Evolutionary conservation across 92 coral and sea anemone genomes (phyloP).

Genomic region (Bergia puertoricense): DNA sequence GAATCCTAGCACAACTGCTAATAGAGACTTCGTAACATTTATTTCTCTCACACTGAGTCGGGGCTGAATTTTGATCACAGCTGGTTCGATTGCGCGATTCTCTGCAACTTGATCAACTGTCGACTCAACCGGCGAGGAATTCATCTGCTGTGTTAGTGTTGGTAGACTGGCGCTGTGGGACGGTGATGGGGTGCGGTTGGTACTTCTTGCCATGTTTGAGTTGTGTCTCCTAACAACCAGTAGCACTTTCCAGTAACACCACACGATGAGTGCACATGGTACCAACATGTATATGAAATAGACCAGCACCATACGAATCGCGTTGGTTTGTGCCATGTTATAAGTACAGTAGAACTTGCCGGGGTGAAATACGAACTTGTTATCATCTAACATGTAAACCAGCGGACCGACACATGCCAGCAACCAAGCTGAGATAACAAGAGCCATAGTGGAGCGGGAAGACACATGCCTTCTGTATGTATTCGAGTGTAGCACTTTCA

Average conservation of each 20-base stretch:
- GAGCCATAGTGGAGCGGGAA: conserved; percentile 36
- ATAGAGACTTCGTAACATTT: conserved; percentile 32
- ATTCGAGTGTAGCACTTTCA: conserved; percentile 61
- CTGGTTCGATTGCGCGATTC: not conserved
- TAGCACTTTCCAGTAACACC: conserved; percentile 70
- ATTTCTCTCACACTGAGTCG: conserved; percentile 26
- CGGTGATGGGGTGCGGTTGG: not conserved
- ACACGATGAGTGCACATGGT: conserved; percentile 61
- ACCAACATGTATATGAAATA: conserved; percentile 50
- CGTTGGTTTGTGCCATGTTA: conserved; percentile 35
- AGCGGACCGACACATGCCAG: conserved; percentile 56
- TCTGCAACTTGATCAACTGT: not conserved
- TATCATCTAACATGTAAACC: conserved; percentile 42
- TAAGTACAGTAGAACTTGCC: conserved; percentile 69
- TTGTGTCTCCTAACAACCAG: conserved; percentile 64
- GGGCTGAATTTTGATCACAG: not conserved
- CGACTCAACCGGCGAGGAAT: not conserved
- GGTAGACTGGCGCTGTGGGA: not conserved
- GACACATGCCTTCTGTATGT: conserved; percentile 55
- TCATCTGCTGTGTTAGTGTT: conserved; percentile 22
- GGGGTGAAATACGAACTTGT: conserved; percentile 64
- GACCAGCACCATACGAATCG: conserved; percentile 41
- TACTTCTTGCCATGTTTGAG: conserved; percentile 19
- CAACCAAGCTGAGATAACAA: conserved; percentile 61
- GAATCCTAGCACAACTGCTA: conserved; percentile 28